Evolutionary conservation across 2,113 vertebrate genomes (phyloP), one percentile per base, ranked within the genome.

Genomic region (Sphyrna mokarran): DNA sequence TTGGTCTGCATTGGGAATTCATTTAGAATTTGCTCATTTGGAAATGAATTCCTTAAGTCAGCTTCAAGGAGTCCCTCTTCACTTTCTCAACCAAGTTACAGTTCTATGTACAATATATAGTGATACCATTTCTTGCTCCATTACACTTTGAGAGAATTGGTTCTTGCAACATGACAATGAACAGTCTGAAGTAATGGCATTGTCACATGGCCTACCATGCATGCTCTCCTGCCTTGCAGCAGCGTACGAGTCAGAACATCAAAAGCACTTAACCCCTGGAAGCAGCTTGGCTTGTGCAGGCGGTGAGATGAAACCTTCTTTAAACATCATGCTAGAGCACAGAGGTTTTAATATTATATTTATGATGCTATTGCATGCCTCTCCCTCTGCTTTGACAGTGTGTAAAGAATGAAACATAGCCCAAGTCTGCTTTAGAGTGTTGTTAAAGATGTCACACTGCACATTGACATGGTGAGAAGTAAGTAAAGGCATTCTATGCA

Each of bases 21-120:
- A 26, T 58, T 89, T 89, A 89, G 86, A 89, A 89, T 54, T 89
- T 29, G 86, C 48, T 89, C 43, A 89, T 89, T 89, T 89, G 63
- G 90, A 94, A 94, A 94, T 68, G 16, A 94, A 66, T 68, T 40
- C 61, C n/a, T 94, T 68, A 22, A 94, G 37, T 94, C 61, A 66
- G 61, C 20, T 93, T 93, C 89, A 91, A 33, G 33, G 20, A 93
- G 61, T 93, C 29, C 58, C 33, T 26, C 7, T n/a, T 61, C 90
- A 68, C 63, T 68, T 94, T 40, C 40, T 68, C 23, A 68, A 94
- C 18, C 18, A n/a, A 94, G 90, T 68, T 63, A 40, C 90, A 68
- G 18, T 37, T 68, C 63, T 68, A 40, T 37, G 90, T 63, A 66
- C 90, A 93, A 20, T n/a, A 37, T 9, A 66, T 66, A 93, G 61